Evolutionary conservation across 2,113 vertebrate species (phyloP).

Genomic region (Spea multiplicata): DNA sequence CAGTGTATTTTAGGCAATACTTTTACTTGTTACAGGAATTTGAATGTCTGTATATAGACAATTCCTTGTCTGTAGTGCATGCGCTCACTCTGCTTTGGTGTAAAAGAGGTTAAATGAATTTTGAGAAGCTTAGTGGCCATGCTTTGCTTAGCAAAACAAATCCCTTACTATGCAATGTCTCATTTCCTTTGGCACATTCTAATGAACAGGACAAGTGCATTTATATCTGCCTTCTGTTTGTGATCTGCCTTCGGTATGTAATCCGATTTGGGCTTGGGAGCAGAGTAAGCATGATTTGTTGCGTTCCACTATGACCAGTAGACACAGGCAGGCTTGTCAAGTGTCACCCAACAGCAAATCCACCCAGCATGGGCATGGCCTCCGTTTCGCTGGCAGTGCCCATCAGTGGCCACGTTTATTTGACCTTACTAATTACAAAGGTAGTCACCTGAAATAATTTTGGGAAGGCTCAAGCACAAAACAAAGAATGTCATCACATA

Average conservation of each 20-base stretch:
- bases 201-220: slow-evolving; percentile 34
- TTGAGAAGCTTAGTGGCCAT: slow-evolving; percentile 37
- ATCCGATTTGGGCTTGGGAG: slow-evolving; percentile 8
- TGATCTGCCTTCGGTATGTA: slow-evolving; percentile 14
- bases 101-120: slow-evolving; percentile 36
- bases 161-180: slow-evolving; percentile 29
- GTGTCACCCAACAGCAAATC: background rate
- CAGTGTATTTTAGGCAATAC: too few species aligned
- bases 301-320: background rate
- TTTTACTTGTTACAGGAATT: too few species aligned
- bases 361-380: too few species aligned
- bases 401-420: too few species aligned
- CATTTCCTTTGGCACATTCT: slow-evolving; percentile 38
- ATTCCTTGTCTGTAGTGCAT: too few species aligned
- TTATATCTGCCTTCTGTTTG: slow-evolving; percentile 26
- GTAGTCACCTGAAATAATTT: too few species aligned
- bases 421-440: too few species aligned
- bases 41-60: too few species aligned
- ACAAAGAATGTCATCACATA: too few species aligned
- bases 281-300: slow-evolving; percentile 10
- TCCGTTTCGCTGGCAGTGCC: too few species aligned
- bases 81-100: background rate
- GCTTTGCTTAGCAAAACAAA: slow-evolving; percentile 39
- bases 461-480: too few species aligned
- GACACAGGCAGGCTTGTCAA: background rate